Conservation (phyloP, 2,797 vertebrate species). For the Neopelma chrysocephalum region DNA sequence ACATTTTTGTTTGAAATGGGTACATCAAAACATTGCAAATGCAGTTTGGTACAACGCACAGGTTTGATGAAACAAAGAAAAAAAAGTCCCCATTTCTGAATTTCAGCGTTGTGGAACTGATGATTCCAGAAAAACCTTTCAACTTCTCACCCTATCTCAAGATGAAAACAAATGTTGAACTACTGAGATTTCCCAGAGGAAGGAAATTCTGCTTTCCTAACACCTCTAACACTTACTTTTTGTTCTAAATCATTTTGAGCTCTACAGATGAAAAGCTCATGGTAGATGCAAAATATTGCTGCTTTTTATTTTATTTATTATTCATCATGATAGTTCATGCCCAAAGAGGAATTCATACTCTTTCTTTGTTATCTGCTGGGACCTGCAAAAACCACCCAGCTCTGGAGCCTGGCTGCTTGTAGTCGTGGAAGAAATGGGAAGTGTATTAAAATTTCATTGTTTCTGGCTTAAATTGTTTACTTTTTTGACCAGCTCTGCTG, state of each 20-base stretch:
- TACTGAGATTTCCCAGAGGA: constrained; percentile 64
- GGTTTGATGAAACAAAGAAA: constrained; percentile 30
- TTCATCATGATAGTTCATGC: constrained; percentile 50
- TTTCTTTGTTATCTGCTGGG: not conserved
- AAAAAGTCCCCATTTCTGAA: constrained; percentile 17
- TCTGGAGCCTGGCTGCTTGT: not conserved
- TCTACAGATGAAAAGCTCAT: constrained; percentile 60
- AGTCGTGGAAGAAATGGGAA: not conserved
- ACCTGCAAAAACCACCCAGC: constrained; percentile 1
- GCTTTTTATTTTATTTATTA: constrained; percentile 71
- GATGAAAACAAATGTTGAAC: constrained; percentile 72
- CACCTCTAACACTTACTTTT: constrained; percentile 61
- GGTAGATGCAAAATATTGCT: constrained; percentile 62
- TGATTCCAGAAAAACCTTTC: constrained; percentile 62
- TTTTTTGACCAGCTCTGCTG: not conserved
- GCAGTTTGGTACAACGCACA: not conserved
- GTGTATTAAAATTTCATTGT: not conserved
- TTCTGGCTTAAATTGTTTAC: constrained; percentile 6
- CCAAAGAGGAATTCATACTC: constrained; percentile 37
- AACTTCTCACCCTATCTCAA: constrained; percentile 64
- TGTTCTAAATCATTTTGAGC: constrained; percentile 66
- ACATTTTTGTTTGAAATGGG: constrained; percentile 25
- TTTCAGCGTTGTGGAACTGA: constrained; percentile 28
- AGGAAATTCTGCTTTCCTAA: constrained; percentile 56
- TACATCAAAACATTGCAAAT: constrained; percentile 47